Conservation (phyloP, 2,888 invertebrate species). For the Esperia sulphurella region DNA sequence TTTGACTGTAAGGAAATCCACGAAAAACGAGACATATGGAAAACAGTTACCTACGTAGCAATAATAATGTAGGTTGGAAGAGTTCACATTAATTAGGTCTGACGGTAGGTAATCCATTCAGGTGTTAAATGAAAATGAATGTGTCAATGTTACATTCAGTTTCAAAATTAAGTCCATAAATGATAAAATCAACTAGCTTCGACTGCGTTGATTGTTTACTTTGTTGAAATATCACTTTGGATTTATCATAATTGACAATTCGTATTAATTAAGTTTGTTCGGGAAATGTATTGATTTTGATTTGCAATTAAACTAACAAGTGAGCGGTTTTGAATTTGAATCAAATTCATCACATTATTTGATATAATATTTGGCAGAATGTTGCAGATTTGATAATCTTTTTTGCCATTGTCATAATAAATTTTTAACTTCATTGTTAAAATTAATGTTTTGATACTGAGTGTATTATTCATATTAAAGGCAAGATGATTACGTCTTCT, state of each 20-base stretch:
- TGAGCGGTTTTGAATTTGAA: background rate
- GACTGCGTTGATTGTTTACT: slow-evolving; percentile 14
- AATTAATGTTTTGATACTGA: too few relatives aligned
- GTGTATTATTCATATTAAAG: too few relatives aligned
- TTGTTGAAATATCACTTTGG: slow-evolving; percentile 9
- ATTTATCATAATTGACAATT: slow-evolving; percentile 17
- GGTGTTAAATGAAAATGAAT: slow-evolving; percentile 1
- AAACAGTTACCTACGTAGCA: too few relatives aligned
- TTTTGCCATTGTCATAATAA: background rate
- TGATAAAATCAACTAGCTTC: slow-evolving; percentile 9
- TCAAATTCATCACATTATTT: too few relatives aligned
- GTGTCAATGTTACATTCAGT: background rate
- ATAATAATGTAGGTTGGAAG: background rate
- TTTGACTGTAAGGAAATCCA: too few relatives aligned
- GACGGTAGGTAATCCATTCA: too few relatives aligned
- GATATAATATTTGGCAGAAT: too few relatives aligned
- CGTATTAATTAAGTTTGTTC: slow-evolving; percentile 21
- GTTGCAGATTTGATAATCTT: background rate
- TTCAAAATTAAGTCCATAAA: slow-evolving; percentile 6
- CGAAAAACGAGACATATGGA: too few relatives aligned
- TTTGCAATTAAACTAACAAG: background rate
- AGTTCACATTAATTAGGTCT: background rate
- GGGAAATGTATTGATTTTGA: slow-evolving; percentile 1
- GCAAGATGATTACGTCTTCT: too few relatives aligned
- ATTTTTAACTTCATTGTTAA: too few relatives aligned